Evolutionary conservation across 2,797 vertebrate species (phyloP).

Genomic region (Distichodus sexfasciatus): DNA sequence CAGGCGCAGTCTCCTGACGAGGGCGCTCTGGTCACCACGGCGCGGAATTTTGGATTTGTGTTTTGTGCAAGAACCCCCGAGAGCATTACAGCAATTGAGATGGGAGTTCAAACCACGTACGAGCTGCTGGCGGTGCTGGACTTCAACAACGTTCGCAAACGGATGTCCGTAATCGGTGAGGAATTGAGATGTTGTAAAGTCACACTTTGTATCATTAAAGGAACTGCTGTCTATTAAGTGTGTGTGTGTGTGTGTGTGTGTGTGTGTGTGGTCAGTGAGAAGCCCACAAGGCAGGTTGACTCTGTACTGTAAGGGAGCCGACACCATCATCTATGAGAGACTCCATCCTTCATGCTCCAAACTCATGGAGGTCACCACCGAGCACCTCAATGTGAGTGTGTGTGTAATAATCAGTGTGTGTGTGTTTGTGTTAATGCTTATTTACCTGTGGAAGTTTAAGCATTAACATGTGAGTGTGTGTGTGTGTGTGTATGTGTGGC

Average conservation of each 20-base stretch:
- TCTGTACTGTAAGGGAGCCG: conserved; percentile 93
- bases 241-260: conserved; percentile 33
- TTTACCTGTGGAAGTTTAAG: too few relatives aligned
- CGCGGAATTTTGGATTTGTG: conserved; percentile 92
- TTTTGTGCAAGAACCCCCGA: conserved; percentile 85
- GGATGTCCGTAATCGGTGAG: conserved; percentile 95
- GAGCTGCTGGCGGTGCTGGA: conserved; percentile 88
- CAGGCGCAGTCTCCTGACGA: conserved; percentile 97
- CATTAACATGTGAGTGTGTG: too few relatives aligned
- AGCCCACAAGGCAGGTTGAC: conserved; percentile 79
- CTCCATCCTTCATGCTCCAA: conserved; percentile 76
- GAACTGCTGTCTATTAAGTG: too few relatives aligned
- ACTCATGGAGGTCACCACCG: conserved; percentile 77
- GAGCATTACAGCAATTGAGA: conserved; percentile 82
- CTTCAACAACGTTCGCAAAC: conserved; percentile 89
- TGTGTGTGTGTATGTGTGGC: too few relatives aligned
- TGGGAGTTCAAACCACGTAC: conserved; percentile 79
- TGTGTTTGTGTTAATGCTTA: not conserved
- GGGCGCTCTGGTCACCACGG: conserved; percentile 89
- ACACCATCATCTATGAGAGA: conserved; percentile 86
- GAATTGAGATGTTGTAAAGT: too few relatives aligned
- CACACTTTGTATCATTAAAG: too few relatives aligned
- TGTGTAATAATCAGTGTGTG: not conserved
- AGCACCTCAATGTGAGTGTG: conserved; percentile 83
- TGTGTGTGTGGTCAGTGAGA: conserved; percentile 68